A percentile compares a stretch with the other conserved stretches of the same genome.
phyloP scores from a whole-genome alignment of 2,113 vertebrate genomes.

The Cairina moschata region DNA sequence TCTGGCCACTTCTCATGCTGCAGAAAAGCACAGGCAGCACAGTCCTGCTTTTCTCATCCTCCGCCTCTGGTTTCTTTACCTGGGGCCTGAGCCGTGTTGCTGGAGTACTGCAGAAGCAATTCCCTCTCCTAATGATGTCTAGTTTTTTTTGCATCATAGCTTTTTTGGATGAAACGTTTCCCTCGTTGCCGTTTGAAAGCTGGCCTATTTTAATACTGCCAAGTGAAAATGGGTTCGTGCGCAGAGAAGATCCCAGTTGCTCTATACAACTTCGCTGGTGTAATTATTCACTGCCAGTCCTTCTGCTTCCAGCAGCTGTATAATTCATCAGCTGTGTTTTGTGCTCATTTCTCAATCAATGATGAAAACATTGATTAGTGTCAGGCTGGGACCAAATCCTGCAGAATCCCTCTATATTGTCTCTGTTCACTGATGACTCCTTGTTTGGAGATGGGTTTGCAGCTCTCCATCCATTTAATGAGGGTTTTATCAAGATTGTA shows the following conservation, averaged over 20 bases:
- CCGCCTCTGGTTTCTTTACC: not conserved
- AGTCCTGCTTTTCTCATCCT: not conserved
- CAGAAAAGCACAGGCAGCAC: not conserved
- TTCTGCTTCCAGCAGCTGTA: slow-evolving; percentile 52
- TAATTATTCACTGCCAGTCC: slow-evolving; percentile 39
- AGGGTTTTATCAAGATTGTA: slow-evolving; percentile 30
- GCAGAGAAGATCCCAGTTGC: slow-evolving; percentile 4
- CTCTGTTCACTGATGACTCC: slow-evolving; percentile 8
- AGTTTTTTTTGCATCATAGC: not conserved
- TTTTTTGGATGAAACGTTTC: not conserved
- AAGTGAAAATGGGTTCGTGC: not conserved
- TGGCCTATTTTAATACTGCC: slow-evolving; percentile 46
- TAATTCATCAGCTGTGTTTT: slow-evolving; percentile 70
- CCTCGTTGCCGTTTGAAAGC: not conserved
- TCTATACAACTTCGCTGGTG: not conserved
- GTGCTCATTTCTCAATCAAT: slow-evolving; percentile 52
- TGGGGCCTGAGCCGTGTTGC: accelerated
- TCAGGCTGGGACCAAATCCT: slow-evolving; percentile 19
- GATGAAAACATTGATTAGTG: slow-evolving; percentile 71
- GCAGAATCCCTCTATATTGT: slow-evolving; percentile 23
- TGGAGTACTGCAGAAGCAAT: not conserved
- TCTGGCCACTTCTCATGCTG: not conserved
- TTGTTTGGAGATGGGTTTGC: slow-evolving; percentile 49
- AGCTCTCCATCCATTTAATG: slow-evolving; percentile 43
- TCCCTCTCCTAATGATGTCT: not conserved